A percentile compares a stretch with the other conserved stretches of the same genome.
Evolutionary conservation across 1,140 invertebrate genomes (phyloP).

Genomic region (Scaptomyza pallida): DNA sequence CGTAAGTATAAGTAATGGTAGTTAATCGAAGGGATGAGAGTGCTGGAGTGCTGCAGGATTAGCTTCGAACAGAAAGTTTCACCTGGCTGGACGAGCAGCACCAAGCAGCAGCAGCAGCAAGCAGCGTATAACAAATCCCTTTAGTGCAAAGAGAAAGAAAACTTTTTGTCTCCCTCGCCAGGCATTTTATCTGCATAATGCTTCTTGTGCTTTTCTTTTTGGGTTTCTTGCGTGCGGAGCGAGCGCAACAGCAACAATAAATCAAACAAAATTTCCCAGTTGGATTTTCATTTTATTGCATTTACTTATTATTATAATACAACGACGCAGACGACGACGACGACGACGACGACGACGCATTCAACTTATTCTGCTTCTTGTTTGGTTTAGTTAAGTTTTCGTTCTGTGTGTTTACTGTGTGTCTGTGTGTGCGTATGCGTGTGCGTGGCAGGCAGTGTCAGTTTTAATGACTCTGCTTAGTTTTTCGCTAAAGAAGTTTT

Average conservation of each 20-base stretch:
- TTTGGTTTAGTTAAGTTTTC: slow-evolving; percentile 9
- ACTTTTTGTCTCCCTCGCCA: slow-evolving; percentile 49
- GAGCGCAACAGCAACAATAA: slow-evolving; percentile 55
- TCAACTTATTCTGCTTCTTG: not conserved
- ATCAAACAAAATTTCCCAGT: slow-evolving; percentile 77
- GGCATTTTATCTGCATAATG: slow-evolving; percentile 72
- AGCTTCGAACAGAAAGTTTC: slow-evolving; percentile 10
- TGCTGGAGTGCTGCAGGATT: slow-evolving; percentile 8
- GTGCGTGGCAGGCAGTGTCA: slow-evolving; percentile 29
- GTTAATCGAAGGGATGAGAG: not conserved
- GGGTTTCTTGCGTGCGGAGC: slow-evolving; percentile 1
- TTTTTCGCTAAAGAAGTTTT: slow-evolving; percentile 14
- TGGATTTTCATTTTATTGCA: slow-evolving; percentile 82
- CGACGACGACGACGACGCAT: too few species aligned
- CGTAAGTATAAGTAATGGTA: slow-evolving; percentile 20
- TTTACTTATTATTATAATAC: slow-evolving; percentile 70
- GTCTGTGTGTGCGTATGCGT: too few species aligned
- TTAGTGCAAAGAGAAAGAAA: slow-evolving; percentile 47
- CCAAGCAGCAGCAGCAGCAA: too few species aligned
- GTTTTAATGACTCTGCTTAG: slow-evolving; percentile 68
- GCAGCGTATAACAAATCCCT: slow-evolving; percentile 40
- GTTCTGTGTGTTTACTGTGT: too few species aligned
- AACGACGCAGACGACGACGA: slow-evolving; percentile 14
- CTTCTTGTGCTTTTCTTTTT: slow-evolving; percentile 38
- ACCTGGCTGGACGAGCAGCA: slow-evolving; percentile 31